phyloP scores from a whole-genome alignment of 30 jellyfish, hydroid and myxozoan genomes.

The Turritopsis dohrnii region DNA sequence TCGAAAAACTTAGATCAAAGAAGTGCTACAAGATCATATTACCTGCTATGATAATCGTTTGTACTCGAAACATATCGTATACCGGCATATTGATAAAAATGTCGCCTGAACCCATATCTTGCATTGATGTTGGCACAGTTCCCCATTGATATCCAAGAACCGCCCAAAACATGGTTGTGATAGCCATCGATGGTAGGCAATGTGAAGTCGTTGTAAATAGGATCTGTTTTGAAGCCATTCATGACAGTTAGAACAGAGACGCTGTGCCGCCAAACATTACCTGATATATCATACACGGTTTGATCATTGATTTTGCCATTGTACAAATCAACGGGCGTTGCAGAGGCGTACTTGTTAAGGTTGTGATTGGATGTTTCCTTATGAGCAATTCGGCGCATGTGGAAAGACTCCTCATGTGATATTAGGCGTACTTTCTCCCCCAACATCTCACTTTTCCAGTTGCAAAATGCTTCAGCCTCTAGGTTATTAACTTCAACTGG shows the following conservation, averaged over 20 bases:
- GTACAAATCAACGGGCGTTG: constrained; percentile 32
- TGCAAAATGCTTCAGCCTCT: constrained; percentile 37
- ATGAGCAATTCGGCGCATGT: constrained; percentile 21
- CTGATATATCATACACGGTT: constrained; percentile 27
- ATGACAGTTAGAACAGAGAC: constrained; percentile 23
- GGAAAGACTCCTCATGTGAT: constrained; percentile 36
- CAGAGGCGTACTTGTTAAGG: constrained; percentile 25
- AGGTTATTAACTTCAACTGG: constrained; percentile 35
- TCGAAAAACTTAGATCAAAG: no score
- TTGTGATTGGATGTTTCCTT: constrained; percentile 23
- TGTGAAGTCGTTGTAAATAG: constrained; percentile 27
- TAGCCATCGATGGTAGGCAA: constrained; percentile 35
- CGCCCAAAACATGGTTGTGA: constrained; percentile 31
- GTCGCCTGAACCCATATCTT: constrained; percentile 33
- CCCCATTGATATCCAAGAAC: constrained; percentile 39
- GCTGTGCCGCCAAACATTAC: constrained; percentile 39
- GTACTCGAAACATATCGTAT: constrained; percentile 22
- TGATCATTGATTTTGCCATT: constrained; percentile 21
- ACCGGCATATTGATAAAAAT: constrained; percentile 37
- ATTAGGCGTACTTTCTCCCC: constrained; percentile 28
- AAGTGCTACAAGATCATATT: background rate
- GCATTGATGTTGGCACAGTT: constrained; percentile 30
- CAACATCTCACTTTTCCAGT: constrained; percentile 21
- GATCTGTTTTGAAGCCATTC: constrained; percentile 29
- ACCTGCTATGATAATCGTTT: constrained; percentile 29